Conservation (phyloP, 2,113 vertebrate genomes). For the Pteropus alecto region DNA sequence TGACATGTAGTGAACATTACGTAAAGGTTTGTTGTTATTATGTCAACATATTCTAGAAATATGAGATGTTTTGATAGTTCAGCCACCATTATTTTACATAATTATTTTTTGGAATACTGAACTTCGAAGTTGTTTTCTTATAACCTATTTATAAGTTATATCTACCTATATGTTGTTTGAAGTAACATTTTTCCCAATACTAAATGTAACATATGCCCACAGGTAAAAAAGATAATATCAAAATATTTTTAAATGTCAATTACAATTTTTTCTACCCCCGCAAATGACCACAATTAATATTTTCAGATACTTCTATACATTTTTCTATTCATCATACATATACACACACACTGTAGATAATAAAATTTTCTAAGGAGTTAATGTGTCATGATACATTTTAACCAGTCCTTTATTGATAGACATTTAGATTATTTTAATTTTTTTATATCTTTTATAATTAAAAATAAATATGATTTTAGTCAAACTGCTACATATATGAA, state of each 20-base stretch:
- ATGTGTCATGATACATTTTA: neutral
- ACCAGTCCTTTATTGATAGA: neutral
- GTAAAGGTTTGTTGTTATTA: neutral
- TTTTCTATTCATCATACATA: neutral
- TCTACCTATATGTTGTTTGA: neutral
- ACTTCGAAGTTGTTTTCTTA: neutral
- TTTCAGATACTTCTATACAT: neutral
- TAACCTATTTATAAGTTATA: neutral
- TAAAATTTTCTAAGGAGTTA: neutral
- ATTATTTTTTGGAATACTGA: neutral
- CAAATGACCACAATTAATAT: neutral
- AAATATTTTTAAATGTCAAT: slow-evolving; percentile 22
- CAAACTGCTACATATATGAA: neutral
- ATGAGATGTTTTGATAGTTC: neutral
- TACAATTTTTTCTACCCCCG: neutral
- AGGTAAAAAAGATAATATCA: neutral
- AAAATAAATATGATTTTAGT: neutral
- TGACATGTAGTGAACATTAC: neutral
- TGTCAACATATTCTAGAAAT: neutral
- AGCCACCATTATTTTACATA: neutral
- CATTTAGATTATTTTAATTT: neutral
- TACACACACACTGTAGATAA: neutral
- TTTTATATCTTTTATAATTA: neutral
- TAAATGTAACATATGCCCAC: neutral
- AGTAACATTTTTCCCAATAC: neutral